A percentile compares a stretch with the other conserved stretches of the same genome.
Conservation (phyloP, 2,797 vertebrate species). For the Propithecus perrieri region DNA sequence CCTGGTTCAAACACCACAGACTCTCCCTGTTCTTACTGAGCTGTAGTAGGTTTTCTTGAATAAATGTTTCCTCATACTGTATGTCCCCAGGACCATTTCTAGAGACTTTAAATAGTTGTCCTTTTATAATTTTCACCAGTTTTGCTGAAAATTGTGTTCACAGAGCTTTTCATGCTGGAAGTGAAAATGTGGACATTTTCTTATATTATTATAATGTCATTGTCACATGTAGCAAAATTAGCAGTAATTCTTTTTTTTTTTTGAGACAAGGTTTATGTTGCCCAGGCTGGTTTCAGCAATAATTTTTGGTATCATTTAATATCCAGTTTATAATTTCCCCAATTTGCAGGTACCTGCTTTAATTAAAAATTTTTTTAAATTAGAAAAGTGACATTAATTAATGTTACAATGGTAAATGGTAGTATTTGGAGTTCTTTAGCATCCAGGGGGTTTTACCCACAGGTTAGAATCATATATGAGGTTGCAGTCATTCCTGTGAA, state of each 20-base stretch:
- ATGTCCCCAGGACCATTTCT: background rate
- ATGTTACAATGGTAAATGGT: background rate
- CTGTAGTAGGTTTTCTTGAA: background rate
- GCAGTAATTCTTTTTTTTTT: too few species aligned
- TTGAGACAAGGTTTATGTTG: too few species aligned
- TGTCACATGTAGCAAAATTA: background rate
- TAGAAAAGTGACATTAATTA: background rate
- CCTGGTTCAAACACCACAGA: background rate
- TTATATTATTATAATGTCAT: background rate
- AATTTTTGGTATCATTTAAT: constrained; percentile 7
- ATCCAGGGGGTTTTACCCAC: background rate
- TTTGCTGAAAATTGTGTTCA: background rate
- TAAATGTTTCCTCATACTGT: background rate
- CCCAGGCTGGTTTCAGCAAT: background rate
- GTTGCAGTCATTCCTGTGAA: background rate
- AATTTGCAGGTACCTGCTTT: constrained; percentile 11
- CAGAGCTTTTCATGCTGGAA: background rate
- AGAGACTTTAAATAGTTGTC: background rate
- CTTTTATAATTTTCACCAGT: background rate
- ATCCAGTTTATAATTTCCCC: background rate
- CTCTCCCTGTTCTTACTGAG: background rate
- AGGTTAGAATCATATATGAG: background rate
- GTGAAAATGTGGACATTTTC: background rate
- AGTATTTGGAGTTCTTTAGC: background rate
- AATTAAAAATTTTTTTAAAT: background rate